Evolutionary conservation across 1,140 invertebrate genomes (phyloP), one percentile per base, ranked within the genome.

Genomic region (Idris sp.): DNA sequence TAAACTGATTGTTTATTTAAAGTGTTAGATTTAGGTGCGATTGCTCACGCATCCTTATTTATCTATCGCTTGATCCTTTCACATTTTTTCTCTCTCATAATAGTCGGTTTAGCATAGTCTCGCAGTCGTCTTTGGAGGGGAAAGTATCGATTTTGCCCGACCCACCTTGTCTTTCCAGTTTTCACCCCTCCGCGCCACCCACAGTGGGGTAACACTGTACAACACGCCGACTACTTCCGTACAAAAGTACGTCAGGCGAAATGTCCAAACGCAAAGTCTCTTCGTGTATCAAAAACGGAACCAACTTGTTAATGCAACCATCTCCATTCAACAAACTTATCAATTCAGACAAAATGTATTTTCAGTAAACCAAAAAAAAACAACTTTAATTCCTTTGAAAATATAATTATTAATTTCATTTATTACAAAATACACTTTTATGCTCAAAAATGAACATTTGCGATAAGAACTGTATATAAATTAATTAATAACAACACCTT

Each of bases 131-230:
- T 54, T 67, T 62, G 67, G 74, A 76, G 79, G 83, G 80, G 79
- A 65, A 77, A 74, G 77, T 85, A 86, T 86, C 84, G 84, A 86
- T 86, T 71, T 61, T 84, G 26, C 77, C 59, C 54, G 36, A 56
- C 59, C 49, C 65, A 65, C 61, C 69, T 74, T 64, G 51, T 69
- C 61, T 65, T 54, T 58, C 44, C 65, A 31, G 31, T 51, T 51
- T 44, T 26, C 9, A 41, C 49, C 33, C 41, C 15, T n/a, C 28
- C 35, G 16, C 49, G 19, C 40, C 54, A 31, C 26, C 28, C 49
- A 35, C 31, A n/a, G 40, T 22, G 16, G 56, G 36, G 36, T 68
- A 36, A 62, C 43, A 18, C 38, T 44, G 36, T 18, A 48, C 33
- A 48, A 33, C 46, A n/a, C n/a, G 48, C 35, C 67, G 74, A 54